Conservation (phyloP, 2,797 vertebrate species). For the Gymnoscopelus microlampas region DNA sequence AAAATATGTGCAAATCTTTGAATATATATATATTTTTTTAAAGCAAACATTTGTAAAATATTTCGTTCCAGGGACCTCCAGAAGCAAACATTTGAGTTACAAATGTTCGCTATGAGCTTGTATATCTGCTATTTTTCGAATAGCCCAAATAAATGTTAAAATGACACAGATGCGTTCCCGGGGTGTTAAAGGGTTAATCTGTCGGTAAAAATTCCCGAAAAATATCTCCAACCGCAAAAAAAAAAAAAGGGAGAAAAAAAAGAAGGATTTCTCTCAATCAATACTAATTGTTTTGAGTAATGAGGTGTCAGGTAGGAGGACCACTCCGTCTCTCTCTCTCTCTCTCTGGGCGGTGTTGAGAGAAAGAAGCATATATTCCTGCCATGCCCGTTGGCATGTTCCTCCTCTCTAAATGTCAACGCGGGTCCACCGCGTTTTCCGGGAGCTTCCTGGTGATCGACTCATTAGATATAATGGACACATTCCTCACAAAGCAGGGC, state of each 20-base stretch:
- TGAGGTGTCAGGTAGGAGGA: constrained; percentile 66
- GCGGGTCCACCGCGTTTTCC: constrained; percentile 36
- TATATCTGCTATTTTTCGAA: too few species aligned
- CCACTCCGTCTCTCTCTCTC: constrained; percentile 53
- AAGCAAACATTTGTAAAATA: too few species aligned
- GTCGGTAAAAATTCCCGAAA: neutral
- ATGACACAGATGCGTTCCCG: too few species aligned
- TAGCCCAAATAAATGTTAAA: too few species aligned
- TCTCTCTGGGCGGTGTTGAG: constrained; percentile 34
- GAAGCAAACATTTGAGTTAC: too few species aligned
- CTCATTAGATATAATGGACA: constrained; percentile 63
- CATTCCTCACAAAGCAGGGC: constrained; percentile 31
- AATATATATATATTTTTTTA: too few species aligned
- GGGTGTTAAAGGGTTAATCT: too few species aligned
- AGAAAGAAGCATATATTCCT: constrained; percentile 37
- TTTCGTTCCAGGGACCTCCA: too few species aligned
- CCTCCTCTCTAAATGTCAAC: constrained; percentile 59
- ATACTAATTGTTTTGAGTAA: constrained; percentile 67
- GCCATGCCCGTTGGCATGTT: constrained; percentile 37
- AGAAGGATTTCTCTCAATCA: constrained; percentile 43
- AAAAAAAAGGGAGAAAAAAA: neutral
- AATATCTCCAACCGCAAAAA: neutral
- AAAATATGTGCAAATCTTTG: too few species aligned
- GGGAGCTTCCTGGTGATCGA: constrained; percentile 54
- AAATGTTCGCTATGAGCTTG: too few species aligned